These are phyloP conservation scores for Eucidaris tribuloides DNA, from an alignment of 35 echinoderm and acorn worm genomes.

Conservation along the genomic window DNA sequence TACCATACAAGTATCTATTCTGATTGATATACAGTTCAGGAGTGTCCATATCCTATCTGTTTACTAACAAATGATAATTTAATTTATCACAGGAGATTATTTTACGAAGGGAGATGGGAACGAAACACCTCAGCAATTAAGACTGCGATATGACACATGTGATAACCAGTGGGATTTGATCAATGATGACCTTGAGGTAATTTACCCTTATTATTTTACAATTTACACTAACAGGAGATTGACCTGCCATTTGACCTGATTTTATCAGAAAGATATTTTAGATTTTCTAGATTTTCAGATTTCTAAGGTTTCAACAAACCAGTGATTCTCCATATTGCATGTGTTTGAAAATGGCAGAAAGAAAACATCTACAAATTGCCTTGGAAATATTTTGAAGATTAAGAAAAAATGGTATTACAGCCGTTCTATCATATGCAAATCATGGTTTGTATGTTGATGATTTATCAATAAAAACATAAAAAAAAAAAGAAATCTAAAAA, in stretches of 20 bases:
- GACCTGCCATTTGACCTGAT: not conserved
- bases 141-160: constrained; percentile 39
- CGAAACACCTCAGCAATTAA: not conserved
- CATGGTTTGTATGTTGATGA: too few species aligned
- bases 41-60: too few species aligned
- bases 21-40: too few species aligned
- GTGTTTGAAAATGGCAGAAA: not conserved
- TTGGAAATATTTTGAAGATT: constrained; percentile 16
- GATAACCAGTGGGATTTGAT: constrained; percentile 17
- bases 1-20: too few species aligned
- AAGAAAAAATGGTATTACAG: too few species aligned
- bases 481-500: too few species aligned
- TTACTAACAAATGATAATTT: too few species aligned
- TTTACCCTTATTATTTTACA: not conserved
- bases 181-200: constrained; percentile 48
- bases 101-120: not conserved
- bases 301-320: not conserved
- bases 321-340: not conserved
- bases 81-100: constrained; percentile 13
- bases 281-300: not conserved
- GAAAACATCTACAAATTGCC: not conserved
- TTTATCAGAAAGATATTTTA: not conserved
- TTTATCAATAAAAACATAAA: too few species aligned
- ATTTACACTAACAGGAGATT: not conserved
- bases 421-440: too few species aligned